These are phyloP conservation scores for Astropecten irregularis DNA, from an alignment of 53 echinoderm and acorn worm species.

Conservation along the genomic window DNA sequence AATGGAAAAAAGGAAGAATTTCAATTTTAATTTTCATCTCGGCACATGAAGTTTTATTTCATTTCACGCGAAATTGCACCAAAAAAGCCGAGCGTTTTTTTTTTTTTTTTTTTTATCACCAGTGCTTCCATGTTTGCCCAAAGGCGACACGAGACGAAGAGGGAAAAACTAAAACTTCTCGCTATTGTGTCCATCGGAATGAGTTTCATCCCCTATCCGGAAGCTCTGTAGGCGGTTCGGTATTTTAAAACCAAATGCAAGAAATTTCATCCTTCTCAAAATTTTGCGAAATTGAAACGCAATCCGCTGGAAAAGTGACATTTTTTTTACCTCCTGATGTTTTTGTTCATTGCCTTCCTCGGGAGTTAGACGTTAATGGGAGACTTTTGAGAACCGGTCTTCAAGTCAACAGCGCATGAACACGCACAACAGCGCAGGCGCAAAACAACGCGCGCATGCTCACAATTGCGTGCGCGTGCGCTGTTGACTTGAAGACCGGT, in stretches of 20 bases:
- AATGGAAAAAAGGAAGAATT: not conserved
- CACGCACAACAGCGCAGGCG: too few species aligned
- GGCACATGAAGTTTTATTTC: too few species aligned
- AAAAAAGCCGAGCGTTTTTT: not conserved
- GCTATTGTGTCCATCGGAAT: not conserved
- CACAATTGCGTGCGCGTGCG: too few species aligned
- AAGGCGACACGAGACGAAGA: not conserved
- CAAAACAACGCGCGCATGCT: too few species aligned
- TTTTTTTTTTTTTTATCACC: not conserved
- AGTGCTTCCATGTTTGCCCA: not conserved
- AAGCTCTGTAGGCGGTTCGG: not conserved
- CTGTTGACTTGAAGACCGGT: too few species aligned
- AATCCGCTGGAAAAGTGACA: not conserved
- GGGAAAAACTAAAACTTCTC: not conserved
- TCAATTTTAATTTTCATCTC: too few species aligned
- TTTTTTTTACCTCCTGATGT: not conserved
- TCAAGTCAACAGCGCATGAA: too few species aligned
- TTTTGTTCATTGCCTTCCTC: not conserved
- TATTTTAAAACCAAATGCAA: not conserved
- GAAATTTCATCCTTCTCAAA: not conserved
- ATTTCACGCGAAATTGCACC: not conserved
- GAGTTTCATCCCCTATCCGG: conserved; percentile 4
- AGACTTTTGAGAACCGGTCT: too few species aligned
- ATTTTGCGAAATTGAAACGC: conserved; percentile 5
- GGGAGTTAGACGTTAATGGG: too few species aligned